Percentiles rank a stretch among this genome's conserved stretches.
Evolutionary conservation across 2,113 vertebrate species (phyloP).

Genomic region (Steatornis caripensis): DNA sequence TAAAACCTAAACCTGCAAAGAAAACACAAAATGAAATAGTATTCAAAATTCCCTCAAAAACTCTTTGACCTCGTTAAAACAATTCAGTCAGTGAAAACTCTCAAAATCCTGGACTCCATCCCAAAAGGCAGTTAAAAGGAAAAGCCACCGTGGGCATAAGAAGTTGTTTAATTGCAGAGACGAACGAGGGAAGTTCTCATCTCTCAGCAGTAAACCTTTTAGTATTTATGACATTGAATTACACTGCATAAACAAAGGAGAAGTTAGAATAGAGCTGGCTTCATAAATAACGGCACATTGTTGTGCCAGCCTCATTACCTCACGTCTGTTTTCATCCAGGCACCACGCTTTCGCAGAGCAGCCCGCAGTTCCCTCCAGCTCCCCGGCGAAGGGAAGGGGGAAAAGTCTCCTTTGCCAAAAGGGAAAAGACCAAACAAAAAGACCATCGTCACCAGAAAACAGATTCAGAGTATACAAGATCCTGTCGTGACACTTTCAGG

Average conservation of each 20-base stretch:
- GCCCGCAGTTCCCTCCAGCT: not conserved
- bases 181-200: conserved; percentile 65
- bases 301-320: conserved; percentile 50
- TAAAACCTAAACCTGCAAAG: not conserved
- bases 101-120: conserved; percentile 65
- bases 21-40: not conserved
- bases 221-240: conserved; percentile 73
- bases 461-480: not conserved
- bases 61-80: conserved; percentile 53
- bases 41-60: conserved; percentile 31
- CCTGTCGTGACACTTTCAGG: not conserved
- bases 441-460: not conserved
- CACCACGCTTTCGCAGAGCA: not conserved
- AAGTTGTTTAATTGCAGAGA: conserved; percentile 61
- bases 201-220: conserved; percentile 68
- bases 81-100: conserved; percentile 29
- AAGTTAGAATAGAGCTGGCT: conserved; percentile 49
- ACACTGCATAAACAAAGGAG: conserved; percentile 57
- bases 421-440: not conserved
- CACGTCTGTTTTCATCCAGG: conserved; percentile 22
- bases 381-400: not conserved
- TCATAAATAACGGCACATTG: conserved; percentile 52
- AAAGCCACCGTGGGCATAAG: conserved; percentile 34
- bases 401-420: conserved; percentile 28
- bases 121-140: conserved; percentile 67